Conservation (phyloP, 1,140 invertebrate species). For the Drosophila jambulina region DNA sequence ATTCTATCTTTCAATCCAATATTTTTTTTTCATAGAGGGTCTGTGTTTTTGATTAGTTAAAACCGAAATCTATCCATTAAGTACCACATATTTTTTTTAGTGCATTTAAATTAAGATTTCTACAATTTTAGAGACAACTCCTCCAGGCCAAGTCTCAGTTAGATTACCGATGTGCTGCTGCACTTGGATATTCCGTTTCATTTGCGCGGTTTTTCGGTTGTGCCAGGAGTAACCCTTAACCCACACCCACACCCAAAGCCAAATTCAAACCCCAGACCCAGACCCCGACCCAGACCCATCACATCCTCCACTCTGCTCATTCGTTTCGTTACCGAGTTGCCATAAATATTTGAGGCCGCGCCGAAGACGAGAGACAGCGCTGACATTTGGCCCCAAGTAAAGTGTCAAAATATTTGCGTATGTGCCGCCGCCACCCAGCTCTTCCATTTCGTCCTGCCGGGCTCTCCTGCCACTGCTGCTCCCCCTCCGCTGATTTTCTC, state of each 20-base stretch:
- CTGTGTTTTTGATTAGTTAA: too few relatives aligned
- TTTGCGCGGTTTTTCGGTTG: slow-evolving; percentile 56
- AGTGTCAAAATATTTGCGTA: slow-evolving; percentile 80
- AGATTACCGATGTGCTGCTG: slow-evolving; percentile 26
- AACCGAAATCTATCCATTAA: accelerated
- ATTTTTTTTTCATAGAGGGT: too few relatives aligned
- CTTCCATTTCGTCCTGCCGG: slow-evolving; percentile 14
- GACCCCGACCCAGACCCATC: slow-evolving; percentile 11
- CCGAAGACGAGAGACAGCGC: slow-evolving; percentile 41
- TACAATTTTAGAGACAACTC: neutral
- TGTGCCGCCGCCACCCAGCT: slow-evolving; percentile 30
- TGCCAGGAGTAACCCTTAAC: slow-evolving; percentile 10
- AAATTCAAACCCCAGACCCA: neutral
- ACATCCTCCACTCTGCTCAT: slow-evolving; percentile 19
- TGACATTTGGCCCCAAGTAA: slow-evolving; percentile 62
- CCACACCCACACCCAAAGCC: neutral
- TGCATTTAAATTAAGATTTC: slow-evolving; percentile 11
- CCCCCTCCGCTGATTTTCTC: neutral
- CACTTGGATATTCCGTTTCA: slow-evolving; percentile 69
- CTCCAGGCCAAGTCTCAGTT: slow-evolving; percentile 9
- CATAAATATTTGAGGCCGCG: slow-evolving; percentile 67
- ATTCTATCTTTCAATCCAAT: too few relatives aligned
- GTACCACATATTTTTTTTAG: neutral
- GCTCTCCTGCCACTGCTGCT: neutral
- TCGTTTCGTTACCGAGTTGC: slow-evolving; percentile 43